Evolutionary conservation across 2,797 vertebrate genomes (phyloP).

Genomic region (Enteromius thamalakanensis): DNA sequence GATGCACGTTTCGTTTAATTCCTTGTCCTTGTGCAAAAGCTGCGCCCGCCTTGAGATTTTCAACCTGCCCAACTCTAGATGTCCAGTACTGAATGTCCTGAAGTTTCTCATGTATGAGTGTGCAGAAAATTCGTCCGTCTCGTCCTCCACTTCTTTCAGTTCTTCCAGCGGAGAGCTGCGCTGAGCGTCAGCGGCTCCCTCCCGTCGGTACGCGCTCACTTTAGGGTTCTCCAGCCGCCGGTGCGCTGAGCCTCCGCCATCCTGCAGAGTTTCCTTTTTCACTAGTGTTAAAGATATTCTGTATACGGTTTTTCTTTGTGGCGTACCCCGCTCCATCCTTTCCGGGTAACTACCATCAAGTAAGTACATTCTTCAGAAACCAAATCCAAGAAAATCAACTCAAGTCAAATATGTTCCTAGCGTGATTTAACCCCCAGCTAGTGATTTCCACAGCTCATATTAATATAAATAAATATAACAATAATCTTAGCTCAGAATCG

Average conservation of each 20-base stretch:
- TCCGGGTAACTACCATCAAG: slow-evolving; percentile 75
- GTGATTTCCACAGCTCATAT: not conserved
- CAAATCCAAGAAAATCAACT: slow-evolving; percentile 8
- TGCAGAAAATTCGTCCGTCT: slow-evolving; percentile 67
- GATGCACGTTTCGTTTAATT: slow-evolving; percentile 53
- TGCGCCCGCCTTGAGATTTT: slow-evolving; percentile 67
- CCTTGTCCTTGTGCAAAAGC: slow-evolving; percentile 58
- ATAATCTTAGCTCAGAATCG: not conserved
- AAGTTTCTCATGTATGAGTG: slow-evolving; percentile 80
- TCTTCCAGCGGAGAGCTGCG: slow-evolving; percentile 73
- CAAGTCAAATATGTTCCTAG: not conserved
- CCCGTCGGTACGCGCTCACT: slow-evolving; percentile 60
- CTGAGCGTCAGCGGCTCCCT: slow-evolving; percentile 63
- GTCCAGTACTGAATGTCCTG: slow-evolving; percentile 90
- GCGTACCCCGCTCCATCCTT: slow-evolving; percentile 81
- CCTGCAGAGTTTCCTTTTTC: slow-evolving; percentile 84
- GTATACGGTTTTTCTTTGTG: slow-evolving; percentile 88
- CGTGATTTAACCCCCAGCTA: not conserved
- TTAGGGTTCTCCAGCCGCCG: slow-evolving; percentile 65
- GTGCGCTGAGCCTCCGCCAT: slow-evolving; percentile 40
- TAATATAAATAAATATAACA: slow-evolving; percentile 2
- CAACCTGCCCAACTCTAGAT: slow-evolving; percentile 86
- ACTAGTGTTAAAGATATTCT: slow-evolving; percentile 94
- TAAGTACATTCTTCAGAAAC: slow-evolving; percentile 77
- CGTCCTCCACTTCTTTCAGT: slow-evolving; percentile 79